Evolutionary conservation across 2,797 vertebrate species (phyloP).

Genomic region (Cossypha heuglini): DNA sequence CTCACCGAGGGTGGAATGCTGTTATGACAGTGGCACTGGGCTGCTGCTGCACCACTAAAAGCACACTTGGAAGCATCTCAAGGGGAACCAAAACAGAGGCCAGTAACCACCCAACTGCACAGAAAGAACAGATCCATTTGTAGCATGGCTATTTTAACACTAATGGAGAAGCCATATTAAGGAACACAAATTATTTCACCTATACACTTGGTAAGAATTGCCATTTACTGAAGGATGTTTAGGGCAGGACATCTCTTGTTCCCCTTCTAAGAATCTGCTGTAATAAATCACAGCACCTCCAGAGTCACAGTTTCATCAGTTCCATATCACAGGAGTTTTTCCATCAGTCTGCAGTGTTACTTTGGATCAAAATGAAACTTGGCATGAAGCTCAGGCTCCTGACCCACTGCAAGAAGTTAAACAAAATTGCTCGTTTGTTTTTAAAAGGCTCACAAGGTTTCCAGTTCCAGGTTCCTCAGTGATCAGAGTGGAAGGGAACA

Average conservation of each 20-base stretch:
- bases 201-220: neutral
- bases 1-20: slow-evolving; percentile 27
- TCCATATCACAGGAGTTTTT: neutral
- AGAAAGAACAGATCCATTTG: neutral
- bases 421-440: neutral
- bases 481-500: neutral
- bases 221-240: neutral
- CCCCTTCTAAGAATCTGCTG: neutral
- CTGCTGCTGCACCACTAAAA: slow-evolving; percentile 20
- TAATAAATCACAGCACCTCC: neutral
- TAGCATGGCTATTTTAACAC: neutral
- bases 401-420: slow-evolving; percentile 27
- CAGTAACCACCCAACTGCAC: neutral
- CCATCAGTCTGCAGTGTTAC: neutral
- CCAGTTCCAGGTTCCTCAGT: neutral
- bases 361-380: slow-evolving; percentile 25
- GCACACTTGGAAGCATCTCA: slow-evolving; percentile 36
- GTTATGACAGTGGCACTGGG: slow-evolving; percentile 25
- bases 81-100: neutral
- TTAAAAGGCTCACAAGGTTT: slow-evolving; percentile 23
- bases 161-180: neutral
- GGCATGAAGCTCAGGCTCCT: slow-evolving; percentile 8
- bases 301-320: neutral
- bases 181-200: neutral
- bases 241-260: neutral